A percentile compares a stretch with the other conserved stretches of the same genome.
Evolutionary conservation across 2,888 invertebrate genomes (phyloP).

Genomic region (Drosophila meridiana): DNA sequence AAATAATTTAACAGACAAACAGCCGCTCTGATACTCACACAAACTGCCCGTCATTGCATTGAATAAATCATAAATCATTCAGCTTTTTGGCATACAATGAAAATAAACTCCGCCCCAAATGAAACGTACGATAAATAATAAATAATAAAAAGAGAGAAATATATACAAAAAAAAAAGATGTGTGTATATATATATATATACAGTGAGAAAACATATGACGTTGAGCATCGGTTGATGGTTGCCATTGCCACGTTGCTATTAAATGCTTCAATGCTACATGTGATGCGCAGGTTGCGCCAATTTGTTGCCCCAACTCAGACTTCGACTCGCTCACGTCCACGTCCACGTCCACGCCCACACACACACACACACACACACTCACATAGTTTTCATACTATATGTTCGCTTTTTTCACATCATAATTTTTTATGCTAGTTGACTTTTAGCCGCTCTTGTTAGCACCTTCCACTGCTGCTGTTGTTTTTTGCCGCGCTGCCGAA

Average conservation of each 20-base stretch:
- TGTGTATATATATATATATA: constrained; percentile 1
- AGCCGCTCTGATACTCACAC: constrained; percentile 55
- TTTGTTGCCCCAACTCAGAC: constrained; percentile 50
- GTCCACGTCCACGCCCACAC: constrained; percentile 1
- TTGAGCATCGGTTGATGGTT: constrained; percentile 49
- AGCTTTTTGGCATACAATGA: constrained; percentile 69
- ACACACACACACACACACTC: constrained; percentile 4
- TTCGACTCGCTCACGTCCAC: constrained; percentile 4
- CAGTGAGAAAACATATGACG: constrained; percentile 62
- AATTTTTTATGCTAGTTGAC: constrained; percentile 80
- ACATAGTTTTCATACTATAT: constrained; percentile 38
- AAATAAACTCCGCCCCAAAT: constrained; percentile 38
- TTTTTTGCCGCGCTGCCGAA: constrained; percentile 13
- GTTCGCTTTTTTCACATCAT: constrained; percentile 76
- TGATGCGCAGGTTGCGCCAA: constrained; percentile 75
- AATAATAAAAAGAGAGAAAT: constrained; percentile 22
- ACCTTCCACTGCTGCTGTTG: constrained; percentile 25
- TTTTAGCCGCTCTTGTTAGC: constrained; percentile 68
- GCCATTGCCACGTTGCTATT: constrained; percentile 68
- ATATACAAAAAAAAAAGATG: constrained; percentile 13
- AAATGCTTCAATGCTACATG: constrained; percentile 58
- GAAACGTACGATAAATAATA: constrained; percentile 26
- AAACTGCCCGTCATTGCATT: constrained; percentile 61
- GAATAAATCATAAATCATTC: constrained; percentile 81
- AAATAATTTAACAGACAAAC: constrained; percentile 77